Conservation (phyloP, 2,113 vertebrate species). For the Chamaetylas fuelleborni region DNA sequence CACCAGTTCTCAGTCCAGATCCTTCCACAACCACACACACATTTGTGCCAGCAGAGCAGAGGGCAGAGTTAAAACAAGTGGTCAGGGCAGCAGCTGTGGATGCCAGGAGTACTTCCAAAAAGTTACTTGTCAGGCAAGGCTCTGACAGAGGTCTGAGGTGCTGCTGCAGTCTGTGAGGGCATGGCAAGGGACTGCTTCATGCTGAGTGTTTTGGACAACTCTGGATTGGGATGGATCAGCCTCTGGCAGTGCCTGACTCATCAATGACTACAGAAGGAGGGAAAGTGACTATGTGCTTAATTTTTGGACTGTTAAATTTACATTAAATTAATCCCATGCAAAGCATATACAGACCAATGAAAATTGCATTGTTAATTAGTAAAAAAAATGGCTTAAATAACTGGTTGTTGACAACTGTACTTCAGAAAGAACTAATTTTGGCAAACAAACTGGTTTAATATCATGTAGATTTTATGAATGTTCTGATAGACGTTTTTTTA, state of each 20-base stretch:
- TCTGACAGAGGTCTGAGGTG: neutral
- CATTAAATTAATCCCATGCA: neutral
- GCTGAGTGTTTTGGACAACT: neutral
- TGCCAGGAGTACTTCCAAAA: neutral
- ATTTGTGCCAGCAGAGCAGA: neutral
- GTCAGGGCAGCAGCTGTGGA: neutral
- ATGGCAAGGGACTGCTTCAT: neutral
- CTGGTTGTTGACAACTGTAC: neutral
- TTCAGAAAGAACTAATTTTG: slow-evolving; percentile 28
- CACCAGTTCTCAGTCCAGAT: neutral
- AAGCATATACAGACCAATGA: neutral
- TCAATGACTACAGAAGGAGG: neutral
- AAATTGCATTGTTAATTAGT: neutral
- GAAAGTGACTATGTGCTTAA: neutral
- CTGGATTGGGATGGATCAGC: neutral
- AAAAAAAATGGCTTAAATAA: neutral
- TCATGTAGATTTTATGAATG: neutral
- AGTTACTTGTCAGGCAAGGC: neutral
- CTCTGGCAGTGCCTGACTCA: neutral
- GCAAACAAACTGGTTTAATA: neutral
- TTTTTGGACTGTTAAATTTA: neutral
- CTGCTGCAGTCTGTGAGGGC: neutral
- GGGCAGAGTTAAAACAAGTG: neutral
- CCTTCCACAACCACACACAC: neutral
- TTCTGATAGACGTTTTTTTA: neutral